A percentile compares a stretch with the other conserved stretches of the same genome.
These are phyloP conservation scores for Latheticus oryzae DNA, from an alignment of 2,888 invertebrate species.

Conservation along the genomic window DNA sequence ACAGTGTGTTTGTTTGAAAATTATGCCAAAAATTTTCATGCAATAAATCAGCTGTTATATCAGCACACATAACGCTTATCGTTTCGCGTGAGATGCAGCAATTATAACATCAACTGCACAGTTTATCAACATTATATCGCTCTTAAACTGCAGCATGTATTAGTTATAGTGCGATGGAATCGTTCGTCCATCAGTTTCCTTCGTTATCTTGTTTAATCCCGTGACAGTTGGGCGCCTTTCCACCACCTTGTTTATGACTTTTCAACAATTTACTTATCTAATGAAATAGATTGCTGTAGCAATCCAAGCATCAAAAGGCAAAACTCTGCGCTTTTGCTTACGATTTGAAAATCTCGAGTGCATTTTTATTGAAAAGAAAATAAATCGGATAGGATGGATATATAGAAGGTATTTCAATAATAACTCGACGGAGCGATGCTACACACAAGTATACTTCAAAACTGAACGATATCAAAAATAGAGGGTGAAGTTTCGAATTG, in stretches of 20 bases:
- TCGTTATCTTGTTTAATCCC: conserved; percentile 48
- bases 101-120: conserved; percentile 59
- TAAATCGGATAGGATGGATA: conserved; percentile 56
- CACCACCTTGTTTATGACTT: conserved; percentile 47
- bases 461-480: conserved; percentile 19
- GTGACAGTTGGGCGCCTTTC: conserved; percentile 34
- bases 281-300: conserved; percentile 25
- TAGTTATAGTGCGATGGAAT: conserved; percentile 61
- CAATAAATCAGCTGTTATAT: too few relatives aligned
- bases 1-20: too few relatives aligned
- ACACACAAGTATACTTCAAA: conserved; percentile 37
- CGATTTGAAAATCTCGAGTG: conserved; percentile 54
- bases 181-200: conserved; percentile 59
- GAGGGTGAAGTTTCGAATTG: conserved; percentile 6
- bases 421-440: conserved; percentile 47
- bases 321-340: conserved; percentile 47
- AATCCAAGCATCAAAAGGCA: conserved; percentile 37
- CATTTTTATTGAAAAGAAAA: conserved; percentile 58
- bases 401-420: conserved; percentile 58
- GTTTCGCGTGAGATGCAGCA: conserved; percentile 59
- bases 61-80: conserved; percentile 48
- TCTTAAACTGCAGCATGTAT: conserved; percentile 60
- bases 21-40: background rate
- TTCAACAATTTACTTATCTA: conserved; percentile 52
- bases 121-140: conserved; percentile 58